Base-by-base conservation (phyloP, 2,113 vertebrate species). In the Gambusia affinis region DNA sequence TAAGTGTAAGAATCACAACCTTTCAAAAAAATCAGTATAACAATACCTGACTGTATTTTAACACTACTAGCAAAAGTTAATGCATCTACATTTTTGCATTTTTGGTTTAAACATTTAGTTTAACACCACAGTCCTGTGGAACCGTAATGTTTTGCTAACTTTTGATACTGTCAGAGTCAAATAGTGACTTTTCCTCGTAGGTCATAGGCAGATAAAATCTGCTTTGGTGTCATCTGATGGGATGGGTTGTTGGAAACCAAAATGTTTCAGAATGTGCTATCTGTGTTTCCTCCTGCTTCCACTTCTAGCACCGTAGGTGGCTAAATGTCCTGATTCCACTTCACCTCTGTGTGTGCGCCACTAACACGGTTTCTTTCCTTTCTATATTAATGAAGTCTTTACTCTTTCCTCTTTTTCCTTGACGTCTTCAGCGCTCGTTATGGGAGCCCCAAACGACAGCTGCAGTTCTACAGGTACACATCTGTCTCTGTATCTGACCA, bases 401-500 rank as follows among this genome's bases (percentile, higher is more conserved):
- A 33, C 76, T 85, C 69, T 87, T 73, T 83, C 73, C 76, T 79
- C 60, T 77, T 80, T 67, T 72, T 54, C 90, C 83, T 83, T 75
- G 94, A 94, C 95, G 81, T 86, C 95, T 91, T 95, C 96, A 99
- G 98, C 63, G 96, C 97, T 90, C 97, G 98, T 87, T 99, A 99
- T 89, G 98, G 98, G 94, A 99, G 98, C 92, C 98, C 98, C 93
- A 99, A 99, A 96, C 96, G 98, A 74, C 98, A 99, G 93, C 96
- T 99, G 93, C 98, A 99, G 95, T 99, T 99, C 93, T 99, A 99
- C 98, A 99, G 98, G 98, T 99, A 99, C 95, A 76, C 54, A 47
- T 84, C 62, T 79, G 70, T 80, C 47, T 82, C 71, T 72, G 27
- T 76, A 2, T 69, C 70, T 17, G 63, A 35, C 39, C 11, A 1